A percentile compares a stretch with the other conserved stretches of the same genome.
Conservation (phyloP, 2,113 vertebrate genomes). For the Xiphophorus couchianus region DNA sequence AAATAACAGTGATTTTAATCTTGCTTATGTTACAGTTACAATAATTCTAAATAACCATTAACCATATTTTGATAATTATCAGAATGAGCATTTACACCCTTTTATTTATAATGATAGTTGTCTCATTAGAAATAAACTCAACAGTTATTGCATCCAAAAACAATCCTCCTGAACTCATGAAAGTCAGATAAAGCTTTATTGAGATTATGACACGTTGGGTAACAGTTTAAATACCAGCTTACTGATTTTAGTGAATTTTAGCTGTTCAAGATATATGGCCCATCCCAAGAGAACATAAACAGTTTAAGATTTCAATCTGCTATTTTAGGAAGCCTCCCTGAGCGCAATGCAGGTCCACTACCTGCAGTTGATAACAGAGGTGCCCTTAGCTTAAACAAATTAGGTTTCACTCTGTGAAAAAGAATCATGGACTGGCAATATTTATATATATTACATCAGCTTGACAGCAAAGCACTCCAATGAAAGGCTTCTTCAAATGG, state of each 20-base stretch:
- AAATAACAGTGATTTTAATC: no score
- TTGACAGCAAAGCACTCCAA: neutral
- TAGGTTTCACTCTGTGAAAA: neutral
- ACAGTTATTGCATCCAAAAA: neutral
- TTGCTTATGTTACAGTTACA: neutral
- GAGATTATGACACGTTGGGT: neutral
- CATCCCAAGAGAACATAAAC: slow-evolving; percentile 35
- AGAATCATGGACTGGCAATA: neutral
- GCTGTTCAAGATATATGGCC: slow-evolving; percentile 20
- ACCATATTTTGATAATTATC: no score
- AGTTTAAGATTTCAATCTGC: slow-evolving; percentile 70
- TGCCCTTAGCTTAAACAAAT: slow-evolving; percentile 9
- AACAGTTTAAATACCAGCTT: neutral
- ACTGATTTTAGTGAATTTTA: slow-evolving; percentile 17
- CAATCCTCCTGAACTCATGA: neutral
- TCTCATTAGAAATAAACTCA: no score
- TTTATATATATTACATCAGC: neutral
- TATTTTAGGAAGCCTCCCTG: slow-evolving; percentile 75
- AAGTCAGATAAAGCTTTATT: neutral
- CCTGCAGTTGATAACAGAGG: slow-evolving; percentile 61
- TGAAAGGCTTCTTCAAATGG: slow-evolving; percentile 7
- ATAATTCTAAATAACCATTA: neutral
- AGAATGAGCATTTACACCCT: no score
- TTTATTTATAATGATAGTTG: no score
- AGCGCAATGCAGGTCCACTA: slow-evolving; percentile 51